Evolutionary conservation across 2,113 vertebrate species (phyloP).

Genomic region (Diadophis punctatus): DNA sequence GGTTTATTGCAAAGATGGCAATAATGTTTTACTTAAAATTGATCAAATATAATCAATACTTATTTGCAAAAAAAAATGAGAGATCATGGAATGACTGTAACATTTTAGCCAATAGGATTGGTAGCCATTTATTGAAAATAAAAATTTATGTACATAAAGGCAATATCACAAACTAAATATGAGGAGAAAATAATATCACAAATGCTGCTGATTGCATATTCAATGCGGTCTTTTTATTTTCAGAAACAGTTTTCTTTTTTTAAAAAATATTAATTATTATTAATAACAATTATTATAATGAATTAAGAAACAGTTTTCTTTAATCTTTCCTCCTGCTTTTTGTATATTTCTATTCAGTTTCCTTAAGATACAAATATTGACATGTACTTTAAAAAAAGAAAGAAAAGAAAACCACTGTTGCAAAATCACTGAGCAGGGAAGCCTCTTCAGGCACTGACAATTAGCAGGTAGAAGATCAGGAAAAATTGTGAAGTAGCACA

Average conservation of each 20-base stretch:
- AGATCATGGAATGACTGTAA: background rate
- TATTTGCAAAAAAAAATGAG: background rate
- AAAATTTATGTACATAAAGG: background rate
- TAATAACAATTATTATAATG: no score
- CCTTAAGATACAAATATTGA: background rate
- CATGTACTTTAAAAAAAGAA: background rate
- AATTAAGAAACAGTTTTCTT: background rate
- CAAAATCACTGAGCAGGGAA: background rate
- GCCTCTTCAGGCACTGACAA: background rate
- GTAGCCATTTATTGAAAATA: background rate
- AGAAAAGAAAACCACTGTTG: background rate
- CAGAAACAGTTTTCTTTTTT: background rate
- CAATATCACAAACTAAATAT: background rate
- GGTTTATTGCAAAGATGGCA: background rate
- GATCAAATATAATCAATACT: background rate
- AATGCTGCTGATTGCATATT: background rate
- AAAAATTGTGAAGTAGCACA: background rate
- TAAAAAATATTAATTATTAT: no score
- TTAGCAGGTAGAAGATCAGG: background rate
- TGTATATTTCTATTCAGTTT: background rate
- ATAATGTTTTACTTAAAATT: background rate
- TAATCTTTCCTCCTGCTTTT: background rate
- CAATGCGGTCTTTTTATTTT: background rate
- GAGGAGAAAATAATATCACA: background rate
- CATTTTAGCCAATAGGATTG: background rate